A percentile compares a stretch with the other conserved stretches of the same genome.
These are phyloP conservation scores for Chiridota heheva DNA, from an alignment of 35 echinoderm and acorn worm genomes.

Conservation along the genomic window DNA sequence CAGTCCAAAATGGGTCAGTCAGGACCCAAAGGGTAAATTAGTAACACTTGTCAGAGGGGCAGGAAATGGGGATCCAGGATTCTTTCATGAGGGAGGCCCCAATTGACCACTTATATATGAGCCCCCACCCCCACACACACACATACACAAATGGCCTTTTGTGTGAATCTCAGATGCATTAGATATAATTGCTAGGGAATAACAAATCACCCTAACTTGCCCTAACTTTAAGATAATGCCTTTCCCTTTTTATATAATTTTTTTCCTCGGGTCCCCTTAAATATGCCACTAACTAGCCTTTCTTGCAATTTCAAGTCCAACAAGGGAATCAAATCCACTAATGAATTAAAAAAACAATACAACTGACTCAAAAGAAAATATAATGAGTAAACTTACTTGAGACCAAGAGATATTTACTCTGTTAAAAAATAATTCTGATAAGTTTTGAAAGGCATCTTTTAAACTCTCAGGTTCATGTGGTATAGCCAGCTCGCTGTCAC, in stretches of 20 bases:
- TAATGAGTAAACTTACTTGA: constrained; percentile 51
- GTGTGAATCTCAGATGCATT: too few relatives aligned
- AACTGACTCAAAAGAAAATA: background rate
- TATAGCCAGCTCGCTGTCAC: constrained; percentile 71
- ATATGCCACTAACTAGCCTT: constrained; percentile 48
- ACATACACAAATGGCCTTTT: too few relatives aligned
- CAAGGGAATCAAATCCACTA: constrained; percentile 57
- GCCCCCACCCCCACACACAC: too few relatives aligned
- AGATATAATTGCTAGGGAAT: too few relatives aligned
- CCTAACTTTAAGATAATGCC: background rate
- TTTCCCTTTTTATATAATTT: background rate
- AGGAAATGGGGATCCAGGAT: too few relatives aligned
- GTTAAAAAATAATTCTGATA: constrained; percentile 76
- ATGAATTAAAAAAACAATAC: constrained; percentile 16
- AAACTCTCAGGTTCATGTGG: constrained; percentile 53
- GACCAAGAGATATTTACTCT: constrained; percentile 68
- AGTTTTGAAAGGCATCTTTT: constrained; percentile 23
- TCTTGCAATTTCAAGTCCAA: constrained; percentile 50
- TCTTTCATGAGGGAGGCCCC: too few relatives aligned
- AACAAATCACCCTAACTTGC: too few relatives aligned
- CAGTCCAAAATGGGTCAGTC: too few relatives aligned
- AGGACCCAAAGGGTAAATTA: too few relatives aligned
- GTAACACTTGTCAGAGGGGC: too few relatives aligned
- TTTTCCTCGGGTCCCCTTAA: constrained; percentile 26
- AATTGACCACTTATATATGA: too few relatives aligned